Evolutionary conservation across 2,888 invertebrate genomes (phyloP), one percentile per base, ranked within the genome.

Genomic region (Augochlorella aurata): DNA sequence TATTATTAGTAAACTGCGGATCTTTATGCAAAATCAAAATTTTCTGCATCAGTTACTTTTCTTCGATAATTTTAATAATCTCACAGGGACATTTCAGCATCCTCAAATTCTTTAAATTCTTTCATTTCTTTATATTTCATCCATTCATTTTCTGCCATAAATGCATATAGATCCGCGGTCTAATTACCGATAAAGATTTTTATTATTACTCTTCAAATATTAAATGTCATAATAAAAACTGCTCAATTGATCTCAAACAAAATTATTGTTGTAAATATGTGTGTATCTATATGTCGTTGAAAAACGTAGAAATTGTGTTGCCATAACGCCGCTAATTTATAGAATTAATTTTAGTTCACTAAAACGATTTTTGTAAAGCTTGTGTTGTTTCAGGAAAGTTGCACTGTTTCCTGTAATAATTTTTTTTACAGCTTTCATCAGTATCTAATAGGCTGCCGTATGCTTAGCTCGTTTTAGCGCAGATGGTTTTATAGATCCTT

Each of bases 381-480:
- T 71, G 47, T 47, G 49, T 38, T 75, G 29, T 82, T 82, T 74
- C 83, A 83, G 82, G 50, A 67, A 50, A 7, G 21, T 24, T 29
- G 3, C 38, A 45, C 8, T 44, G 1, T 24, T 58, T 21, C 29
- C 10, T 16, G 7, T 14, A 45, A 4, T 74, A 38, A 74, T 71
- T 52, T 70, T 45, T 67, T 65, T 77, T 67, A 12, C 75, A 78
- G 75, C 71, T 50, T 74, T 16, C 44, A 29, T n/a, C 7, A n/a
- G 44, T 29, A 12, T 69, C 8, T 45, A 54, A 65, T 18, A 24
- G 29, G 44, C 16, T 54, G 29, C 47, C 45, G 58, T 67, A 76
- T 45, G 78, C 78, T 78, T 69, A 54, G 70, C 70, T 77, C 75
- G 21, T 66, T 71, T 76, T 76, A 63, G 73, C 65, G 44, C 45